A percentile compares a stretch with the other conserved stretches of the same genome.
Conservation (phyloP, 2,888 invertebrate species). For the Rotaria socialis region DNA sequence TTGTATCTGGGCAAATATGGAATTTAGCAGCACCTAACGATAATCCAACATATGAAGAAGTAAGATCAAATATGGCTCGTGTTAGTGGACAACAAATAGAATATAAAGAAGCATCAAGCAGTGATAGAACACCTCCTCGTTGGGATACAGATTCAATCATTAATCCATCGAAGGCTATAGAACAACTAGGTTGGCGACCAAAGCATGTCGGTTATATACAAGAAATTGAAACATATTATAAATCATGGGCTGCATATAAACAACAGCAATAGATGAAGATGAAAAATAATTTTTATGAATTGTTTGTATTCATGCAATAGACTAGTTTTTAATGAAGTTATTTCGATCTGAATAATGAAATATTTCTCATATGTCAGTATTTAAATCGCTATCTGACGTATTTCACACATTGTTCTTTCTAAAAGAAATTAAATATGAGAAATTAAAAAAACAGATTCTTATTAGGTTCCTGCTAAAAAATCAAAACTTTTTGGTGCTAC, state of each 20-base stretch:
- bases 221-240: neutral
- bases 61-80: neutral
- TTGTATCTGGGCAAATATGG: neutral
- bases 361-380: too few relatives aligned
- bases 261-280: neutral
- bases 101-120: neutral
- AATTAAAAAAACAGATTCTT: too few relatives aligned
- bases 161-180: neutral
- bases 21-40: neutral
- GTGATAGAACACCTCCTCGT: neutral
- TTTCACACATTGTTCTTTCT: too few relatives aligned
- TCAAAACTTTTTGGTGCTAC: too few relatives aligned
- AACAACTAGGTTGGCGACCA: neutral
- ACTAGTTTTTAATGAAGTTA: too few relatives aligned
- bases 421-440: too few relatives aligned
- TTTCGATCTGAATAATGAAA: too few relatives aligned
- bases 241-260: neutral
- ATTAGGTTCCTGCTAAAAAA: too few relatives aligned
- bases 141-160: conserved; percentile 15
- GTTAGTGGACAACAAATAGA: neutral
- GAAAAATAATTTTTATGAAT: too few relatives aligned
- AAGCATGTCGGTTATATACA: neutral
- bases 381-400: too few relatives aligned
- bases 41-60: conserved; percentile 9
- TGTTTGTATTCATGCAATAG: too few relatives aligned